Conservation (phyloP, 2,888 invertebrate species). For the Cephus pulcher region DNA sequence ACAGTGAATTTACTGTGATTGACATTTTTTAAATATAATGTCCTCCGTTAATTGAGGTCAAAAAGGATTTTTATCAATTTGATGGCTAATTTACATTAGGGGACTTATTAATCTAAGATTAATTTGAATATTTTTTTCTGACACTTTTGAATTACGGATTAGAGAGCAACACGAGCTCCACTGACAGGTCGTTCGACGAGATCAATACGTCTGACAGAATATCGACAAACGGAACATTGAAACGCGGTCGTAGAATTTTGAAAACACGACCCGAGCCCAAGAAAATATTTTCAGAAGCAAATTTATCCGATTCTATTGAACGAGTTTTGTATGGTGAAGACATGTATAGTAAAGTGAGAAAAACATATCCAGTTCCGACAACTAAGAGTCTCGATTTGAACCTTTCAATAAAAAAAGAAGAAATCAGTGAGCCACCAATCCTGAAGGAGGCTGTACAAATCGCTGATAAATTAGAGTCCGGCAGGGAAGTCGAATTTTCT, state of each 20-base stretch:
- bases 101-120: not conserved
- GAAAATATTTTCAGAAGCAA: constrained; percentile 8
- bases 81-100: not conserved
- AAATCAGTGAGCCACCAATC: constrained; percentile 49
- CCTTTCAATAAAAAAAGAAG: not conserved
- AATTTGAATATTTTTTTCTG: not conserved
- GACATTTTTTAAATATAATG: not conserved
- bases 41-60: not conserved
- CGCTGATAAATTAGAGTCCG: constrained; percentile 35
- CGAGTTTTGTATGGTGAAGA: not conserved
- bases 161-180: not conserved
- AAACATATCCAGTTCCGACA: constrained; percentile 16
- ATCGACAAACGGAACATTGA: constrained; percentile 48
- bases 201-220: constrained; percentile 40
- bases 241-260: constrained; percentile 56
- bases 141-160: not conserved
- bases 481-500: constrained; percentile 36
- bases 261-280: constrained; percentile 32
- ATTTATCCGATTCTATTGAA: constrained; percentile 10
- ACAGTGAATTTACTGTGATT: not conserved
- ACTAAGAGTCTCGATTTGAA: not conserved
- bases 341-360: not conserved
- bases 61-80: not conserved
- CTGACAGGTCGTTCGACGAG: constrained; percentile 8
- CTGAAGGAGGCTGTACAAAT: constrained; percentile 26